A percentile compares a stretch with the other conserved stretches of the same genome.
Conservation (phyloP, 2,888 invertebrate species). For the Spisula solida region DNA sequence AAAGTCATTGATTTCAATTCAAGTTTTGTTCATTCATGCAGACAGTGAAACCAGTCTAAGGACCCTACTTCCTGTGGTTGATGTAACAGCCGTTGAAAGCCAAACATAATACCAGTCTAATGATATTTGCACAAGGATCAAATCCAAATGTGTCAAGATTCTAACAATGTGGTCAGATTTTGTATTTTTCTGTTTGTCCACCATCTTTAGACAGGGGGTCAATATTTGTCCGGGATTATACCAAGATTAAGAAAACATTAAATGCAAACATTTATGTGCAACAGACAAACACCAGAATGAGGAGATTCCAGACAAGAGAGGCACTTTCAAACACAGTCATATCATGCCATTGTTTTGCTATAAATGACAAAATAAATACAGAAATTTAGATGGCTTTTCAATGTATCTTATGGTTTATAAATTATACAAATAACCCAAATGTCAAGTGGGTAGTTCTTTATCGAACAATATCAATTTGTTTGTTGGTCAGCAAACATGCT, state of each 20-base stretch:
- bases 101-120: constrained; percentile 42
- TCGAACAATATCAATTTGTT: constrained; percentile 9
- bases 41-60: constrained; percentile 11
- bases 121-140: constrained; percentile 36
- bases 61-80: constrained; percentile 34
- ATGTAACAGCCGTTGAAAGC: constrained; percentile 37
- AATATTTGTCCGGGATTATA: constrained; percentile 42
- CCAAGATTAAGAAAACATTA: constrained; percentile 36
- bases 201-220: constrained; percentile 27
- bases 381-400: constrained; percentile 16
- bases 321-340: neutral
- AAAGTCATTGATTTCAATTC: constrained; percentile 7
- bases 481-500: constrained; percentile 10
- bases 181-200: constrained; percentile 47
- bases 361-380: constrained; percentile 43
- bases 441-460: constrained; percentile 12
- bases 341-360: constrained; percentile 25
- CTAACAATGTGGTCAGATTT: constrained; percentile 21
- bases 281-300: neutral
- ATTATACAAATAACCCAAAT: constrained; percentile 26
- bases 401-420: constrained; percentile 22
- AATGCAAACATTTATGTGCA: constrained; percentile 28
- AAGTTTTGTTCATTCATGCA: constrained; percentile 6
- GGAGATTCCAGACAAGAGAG: neutral
- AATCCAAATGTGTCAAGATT: constrained; percentile 41